Evolutionary conservation across 2,113 vertebrate genomes (phyloP), one percentile per base, ranked within the genome.

Genomic region (Lophotis ruficrista): DNA sequence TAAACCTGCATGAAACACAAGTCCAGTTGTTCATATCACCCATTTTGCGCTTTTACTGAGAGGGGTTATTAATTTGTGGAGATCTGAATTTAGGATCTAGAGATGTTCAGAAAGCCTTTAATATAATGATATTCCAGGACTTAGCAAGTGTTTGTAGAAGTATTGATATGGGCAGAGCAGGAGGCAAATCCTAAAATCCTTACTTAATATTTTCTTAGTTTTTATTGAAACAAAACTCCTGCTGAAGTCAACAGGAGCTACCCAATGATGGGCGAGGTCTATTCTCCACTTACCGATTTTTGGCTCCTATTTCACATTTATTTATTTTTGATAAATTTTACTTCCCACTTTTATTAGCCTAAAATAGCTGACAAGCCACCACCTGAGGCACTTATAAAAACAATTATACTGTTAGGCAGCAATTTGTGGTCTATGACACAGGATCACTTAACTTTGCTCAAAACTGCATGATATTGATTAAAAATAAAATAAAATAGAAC

Each of bases 401-500:
- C 51, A 88, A 19, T 7, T 12, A 51, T 28, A 80, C 31, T 11
- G 43, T 71, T 68, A 50, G 62, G 58, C 50, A 90, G 66, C 66
- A 86, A 87, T 90, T 61, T 95, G 77, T 51, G 78, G 92, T 84
- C 69, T 78, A 8, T 10, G 33, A 93, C 61, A 90, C 28, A 82
- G 58, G 62, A 90, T 48, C 64, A 85, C 78, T 94, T 89, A 91
- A 83, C 66, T 94, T 54, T 53, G 37, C 90, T 79, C 61, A 89
- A 94, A 94, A 88, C 53, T 57, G 65, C 38, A 48, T 2, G 7
- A 53, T 70, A 95, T 93, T 88, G 89, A 95, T 86, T 95, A 61
- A 93, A 97, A 95, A 71, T 61, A 83, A 90, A 91, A 87, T 53
- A 78, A 64, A 92, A 73, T 19, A 85, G 48, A 93, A 76, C 13